Evolutionary conservation across 2,888 invertebrate genomes (phyloP).

Genomic region (Notodromas monacha): DNA sequence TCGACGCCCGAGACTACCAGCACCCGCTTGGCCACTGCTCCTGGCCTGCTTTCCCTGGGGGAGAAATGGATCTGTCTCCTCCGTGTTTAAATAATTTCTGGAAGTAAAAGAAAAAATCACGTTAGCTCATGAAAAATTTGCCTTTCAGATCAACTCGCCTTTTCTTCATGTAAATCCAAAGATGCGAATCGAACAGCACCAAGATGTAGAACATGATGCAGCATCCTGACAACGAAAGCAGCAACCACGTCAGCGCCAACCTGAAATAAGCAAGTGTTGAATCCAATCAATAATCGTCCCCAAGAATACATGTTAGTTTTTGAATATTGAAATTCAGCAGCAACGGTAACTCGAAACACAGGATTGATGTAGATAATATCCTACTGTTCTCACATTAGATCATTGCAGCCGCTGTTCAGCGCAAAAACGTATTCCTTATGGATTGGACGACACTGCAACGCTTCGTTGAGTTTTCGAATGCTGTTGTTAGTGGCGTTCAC

Average conservation of each 20-base stretch:
- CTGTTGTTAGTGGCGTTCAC: constrained; percentile 36
- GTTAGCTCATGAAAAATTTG: too few relatives aligned
- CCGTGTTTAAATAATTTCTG: too few relatives aligned
- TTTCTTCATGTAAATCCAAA: constrained; percentile 82
- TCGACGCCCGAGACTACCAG: constrained; percentile 4
- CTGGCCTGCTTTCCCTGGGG: too few relatives aligned
- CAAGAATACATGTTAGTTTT: too few relatives aligned
- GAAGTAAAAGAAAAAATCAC: constrained; percentile 6
- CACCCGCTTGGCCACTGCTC: too few relatives aligned
- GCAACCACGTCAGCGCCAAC: constrained; percentile 42
- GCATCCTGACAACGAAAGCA: constrained; percentile 49
- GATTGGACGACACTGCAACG: constrained; percentile 48
- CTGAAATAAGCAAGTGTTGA: too few relatives aligned
- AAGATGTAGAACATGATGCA: constrained; percentile 65
- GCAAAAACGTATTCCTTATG: constrained; percentile 49
- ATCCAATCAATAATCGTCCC: too few relatives aligned
- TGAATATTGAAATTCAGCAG: not conserved
- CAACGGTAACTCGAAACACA: not conserved
- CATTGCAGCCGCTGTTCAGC: constrained; percentile 45
- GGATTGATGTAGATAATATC: not conserved
- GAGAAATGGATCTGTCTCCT: constrained; percentile 49
- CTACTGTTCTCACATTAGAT: constrained; percentile 28
- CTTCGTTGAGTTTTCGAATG: constrained; percentile 21
- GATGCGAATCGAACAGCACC: constrained; percentile 76
- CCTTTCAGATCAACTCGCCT: not conserved